These are phyloP conservation scores for Cassiopea andromeda DNA, from an alignment of 30 jellyfish, hydroid and myxozoan species.

Conservation along the genomic window DNA sequence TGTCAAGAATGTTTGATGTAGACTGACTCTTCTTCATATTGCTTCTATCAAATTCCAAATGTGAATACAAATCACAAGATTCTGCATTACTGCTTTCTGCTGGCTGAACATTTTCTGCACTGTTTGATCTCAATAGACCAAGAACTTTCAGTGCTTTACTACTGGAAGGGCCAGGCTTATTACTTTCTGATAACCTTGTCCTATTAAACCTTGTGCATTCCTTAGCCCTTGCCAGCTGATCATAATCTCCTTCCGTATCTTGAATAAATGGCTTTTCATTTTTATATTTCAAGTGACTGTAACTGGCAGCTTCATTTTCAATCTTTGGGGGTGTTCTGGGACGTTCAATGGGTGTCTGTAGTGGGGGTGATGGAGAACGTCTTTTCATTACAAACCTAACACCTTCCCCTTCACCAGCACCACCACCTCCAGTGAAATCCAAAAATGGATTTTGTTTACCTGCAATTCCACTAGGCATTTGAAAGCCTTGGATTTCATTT, in stretches of 20 bases:
- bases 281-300: slow-evolving; percentile 34
- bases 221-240: slow-evolving; percentile 54
- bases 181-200: slow-evolving; percentile 59
- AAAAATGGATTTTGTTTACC: slow-evolving; percentile 40
- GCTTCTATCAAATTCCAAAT: slow-evolving; percentile 20
- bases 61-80: slow-evolving; percentile 44
- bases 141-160: slow-evolving; percentile 62
- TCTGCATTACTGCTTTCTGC: slow-evolving; percentile 28
- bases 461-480: background rate
- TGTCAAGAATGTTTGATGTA: slow-evolving; percentile 21
- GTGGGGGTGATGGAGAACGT: slow-evolving; percentile 66
- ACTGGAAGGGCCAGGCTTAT: slow-evolving; percentile 17
- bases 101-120: slow-evolving; percentile 55
- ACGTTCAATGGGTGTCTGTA: slow-evolving; percentile 23
- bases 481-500: slow-evolving; percentile 7
- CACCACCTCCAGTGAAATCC: slow-evolving; percentile 35
- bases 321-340: slow-evolving; percentile 28
- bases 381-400: slow-evolving; percentile 62
- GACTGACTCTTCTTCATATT: slow-evolving; percentile 48
- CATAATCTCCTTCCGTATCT: slow-evolving; percentile 8
- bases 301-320: slow-evolving; percentile 20
- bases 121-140: slow-evolving; percentile 55
- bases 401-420: slow-evolving; percentile 32
- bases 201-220: slow-evolving; percentile 42
- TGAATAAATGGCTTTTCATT: slow-evolving; percentile 19